A percentile compares a stretch with the other conserved stretches of the same genome.
Conservation (phyloP, 2,113 vertebrate genomes). For the Austrofundulus limnaeus region DNA sequence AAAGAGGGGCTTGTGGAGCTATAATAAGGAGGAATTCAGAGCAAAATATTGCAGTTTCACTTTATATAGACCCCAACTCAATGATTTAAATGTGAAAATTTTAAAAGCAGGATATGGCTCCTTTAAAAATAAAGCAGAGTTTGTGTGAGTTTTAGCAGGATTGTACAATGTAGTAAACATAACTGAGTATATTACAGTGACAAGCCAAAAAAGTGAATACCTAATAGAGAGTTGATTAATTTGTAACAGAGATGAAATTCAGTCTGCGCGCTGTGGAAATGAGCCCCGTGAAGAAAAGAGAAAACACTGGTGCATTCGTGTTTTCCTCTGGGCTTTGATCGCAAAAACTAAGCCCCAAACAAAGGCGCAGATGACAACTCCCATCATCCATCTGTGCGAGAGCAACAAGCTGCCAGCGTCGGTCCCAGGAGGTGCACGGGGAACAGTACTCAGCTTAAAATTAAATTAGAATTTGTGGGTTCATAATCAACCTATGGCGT, state of each 20-base stretch:
- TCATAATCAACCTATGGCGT: slow-evolving; percentile 45
- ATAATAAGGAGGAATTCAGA: too few species aligned
- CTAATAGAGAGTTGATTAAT: slow-evolving; percentile 5
- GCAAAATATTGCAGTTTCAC: too few species aligned
- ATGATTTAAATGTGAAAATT: too few species aligned
- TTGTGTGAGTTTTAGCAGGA: neutral
- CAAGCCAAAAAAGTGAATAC: neutral
- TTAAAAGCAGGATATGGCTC: too few species aligned
- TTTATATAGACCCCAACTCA: too few species aligned
- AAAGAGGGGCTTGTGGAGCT: too few species aligned
- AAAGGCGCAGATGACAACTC: slow-evolving; percentile 52
- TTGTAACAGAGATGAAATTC: slow-evolving; percentile 13
- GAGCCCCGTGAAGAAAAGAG: neutral
- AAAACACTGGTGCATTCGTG: slow-evolving; percentile 23
- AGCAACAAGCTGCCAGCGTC: slow-evolving; percentile 48
- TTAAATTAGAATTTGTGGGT: slow-evolving; percentile 53
- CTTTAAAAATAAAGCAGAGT: too few species aligned
- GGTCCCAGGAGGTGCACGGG: slow-evolving; percentile 25
- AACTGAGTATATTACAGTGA: neutral
- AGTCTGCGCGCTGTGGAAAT: neutral
- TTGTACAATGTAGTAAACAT: too few species aligned
- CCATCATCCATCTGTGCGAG: slow-evolving; percentile 59
- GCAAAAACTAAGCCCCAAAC: slow-evolving; percentile 29
- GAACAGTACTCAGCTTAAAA: slow-evolving; percentile 44
- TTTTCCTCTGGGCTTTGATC: slow-evolving; percentile 25